Base-by-base conservation (phyloP, 2,888 invertebrate genomes). In the Phragmatobia fuliginosa region DNA sequence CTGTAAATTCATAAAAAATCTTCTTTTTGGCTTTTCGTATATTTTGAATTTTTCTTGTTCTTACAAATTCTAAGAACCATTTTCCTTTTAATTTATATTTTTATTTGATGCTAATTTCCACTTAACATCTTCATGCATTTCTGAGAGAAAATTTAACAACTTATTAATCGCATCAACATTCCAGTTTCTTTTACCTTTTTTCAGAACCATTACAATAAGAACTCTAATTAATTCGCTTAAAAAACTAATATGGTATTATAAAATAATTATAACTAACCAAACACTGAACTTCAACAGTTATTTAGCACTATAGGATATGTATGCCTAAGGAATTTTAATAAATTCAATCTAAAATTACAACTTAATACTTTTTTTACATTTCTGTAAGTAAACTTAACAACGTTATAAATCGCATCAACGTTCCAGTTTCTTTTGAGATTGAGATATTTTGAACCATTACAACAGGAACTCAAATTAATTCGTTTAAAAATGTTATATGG, bases 251-350 rank as follows among this genome's bases (percentile, higher is more conserved):
- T 4, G 25, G 11, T 18, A 21, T 2, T 25, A 10, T 18, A 33
- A 28, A 28, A 62, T 45, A n/a, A n/a, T n/a, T n/a, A 52, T 36
- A 21, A 45, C 32, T 31, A 38, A 10, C 31, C n/a, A 59, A 67
- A 75, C 74, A 76, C 68, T 78, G 63, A 66, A 75, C 73, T 81
- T 73, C 62, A 72, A 73, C 76, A 72, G 71, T 45, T 64, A 56
- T 56, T 56, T 65, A 69, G 59, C 58, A 61, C 41, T 70, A 70
- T 63, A 77, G 45, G 45, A 49, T 49, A 49, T 49, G 45, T 72
- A 67, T 72, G 68, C 61, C 70, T 74, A 56, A 73, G 69, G 71
- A 82, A 81, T 81, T 81, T 81, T 80, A 81, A 81, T 82, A 76
- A 81, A 71, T 73, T 74, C 73, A 79, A 76, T 83, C 80, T 85